Percentiles rank a stretch among this genome's conserved stretches.
Evolutionary conservation across 2,888 invertebrate genomes (phyloP).

Genomic region (Apodemia mormo): DNA sequence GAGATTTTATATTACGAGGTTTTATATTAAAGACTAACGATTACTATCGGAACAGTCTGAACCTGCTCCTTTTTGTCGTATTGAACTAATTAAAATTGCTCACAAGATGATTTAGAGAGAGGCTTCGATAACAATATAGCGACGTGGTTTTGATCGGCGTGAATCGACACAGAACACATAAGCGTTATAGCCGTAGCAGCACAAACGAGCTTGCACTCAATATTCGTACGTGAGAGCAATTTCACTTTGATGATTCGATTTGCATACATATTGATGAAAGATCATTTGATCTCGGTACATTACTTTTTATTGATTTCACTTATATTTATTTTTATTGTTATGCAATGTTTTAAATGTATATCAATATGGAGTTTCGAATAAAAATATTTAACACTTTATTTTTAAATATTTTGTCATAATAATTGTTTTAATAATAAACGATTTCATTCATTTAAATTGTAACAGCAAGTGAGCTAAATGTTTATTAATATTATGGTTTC

Average conservation of each 20-base stretch:
- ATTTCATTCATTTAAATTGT: no score
- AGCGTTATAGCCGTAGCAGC: neutral
- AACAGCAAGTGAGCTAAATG: no score
- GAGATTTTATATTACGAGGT: no score
- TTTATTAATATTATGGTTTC: no score
- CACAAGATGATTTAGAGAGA: neutral
- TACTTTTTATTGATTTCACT: neutral
- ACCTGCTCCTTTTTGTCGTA: neutral
- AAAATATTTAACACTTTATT: neutral
- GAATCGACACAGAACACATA: neutral
- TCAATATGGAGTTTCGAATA: neutral
- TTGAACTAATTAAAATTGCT: neutral
- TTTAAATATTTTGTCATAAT: no score
- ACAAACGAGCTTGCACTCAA: conserved; percentile 29
- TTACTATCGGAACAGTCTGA: neutral
- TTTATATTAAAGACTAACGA: no score
- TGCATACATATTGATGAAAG: conserved; percentile 40
- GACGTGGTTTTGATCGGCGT: neutral
- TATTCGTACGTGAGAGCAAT: conserved; percentile 33
- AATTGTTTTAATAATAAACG: no score
- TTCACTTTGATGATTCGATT: conserved; percentile 35
- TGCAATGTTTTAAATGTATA: neutral
- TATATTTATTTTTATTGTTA: conserved; percentile 9
- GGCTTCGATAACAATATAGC: conserved; percentile 7
- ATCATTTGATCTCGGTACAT: conserved; percentile 22